Conservation (phyloP, 2,888 invertebrate species). For the Trichopoda pennipes region DNA sequence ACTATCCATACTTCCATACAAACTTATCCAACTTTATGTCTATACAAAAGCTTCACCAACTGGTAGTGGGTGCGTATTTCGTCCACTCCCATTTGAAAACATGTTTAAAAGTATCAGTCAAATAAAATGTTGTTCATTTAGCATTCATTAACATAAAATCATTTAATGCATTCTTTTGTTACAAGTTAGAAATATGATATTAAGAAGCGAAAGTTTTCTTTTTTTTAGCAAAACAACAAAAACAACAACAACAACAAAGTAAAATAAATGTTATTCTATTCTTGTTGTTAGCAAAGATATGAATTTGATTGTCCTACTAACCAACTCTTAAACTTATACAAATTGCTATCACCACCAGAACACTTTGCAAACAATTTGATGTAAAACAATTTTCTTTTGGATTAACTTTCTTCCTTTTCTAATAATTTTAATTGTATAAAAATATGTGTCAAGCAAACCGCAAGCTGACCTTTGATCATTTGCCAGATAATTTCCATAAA, state of each 20-base stretch:
- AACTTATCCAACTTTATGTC: no score
- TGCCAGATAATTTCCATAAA: conserved; percentile 35
- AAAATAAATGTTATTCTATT: not conserved
- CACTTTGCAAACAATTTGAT: conserved; percentile 19
- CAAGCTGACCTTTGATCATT: conserved; percentile 45
- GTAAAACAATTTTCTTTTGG: conserved; percentile 43
- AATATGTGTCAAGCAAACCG: not conserved
- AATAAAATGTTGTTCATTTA: no score
- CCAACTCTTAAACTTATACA: not conserved
- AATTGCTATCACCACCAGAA: conserved; percentile 32
- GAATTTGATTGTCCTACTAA: not conserved
- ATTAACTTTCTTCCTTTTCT: conserved; percentile 43
- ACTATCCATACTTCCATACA: no score
- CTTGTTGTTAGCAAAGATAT: not conserved
- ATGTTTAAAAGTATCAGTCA: no score
- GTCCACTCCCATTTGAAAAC: no score
- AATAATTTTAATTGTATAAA: not conserved
- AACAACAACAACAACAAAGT: not conserved
- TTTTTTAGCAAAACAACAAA: no score
- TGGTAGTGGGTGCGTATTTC: no score
- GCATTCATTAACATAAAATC: not conserved
- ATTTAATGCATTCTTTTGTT: not conserved
- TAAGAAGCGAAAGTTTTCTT: not conserved
- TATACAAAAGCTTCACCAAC: no score
- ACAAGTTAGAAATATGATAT: not conserved